Conservation (phyloP, 2,113 vertebrate species). For the Oxygymnocypris stewartii region DNA sequence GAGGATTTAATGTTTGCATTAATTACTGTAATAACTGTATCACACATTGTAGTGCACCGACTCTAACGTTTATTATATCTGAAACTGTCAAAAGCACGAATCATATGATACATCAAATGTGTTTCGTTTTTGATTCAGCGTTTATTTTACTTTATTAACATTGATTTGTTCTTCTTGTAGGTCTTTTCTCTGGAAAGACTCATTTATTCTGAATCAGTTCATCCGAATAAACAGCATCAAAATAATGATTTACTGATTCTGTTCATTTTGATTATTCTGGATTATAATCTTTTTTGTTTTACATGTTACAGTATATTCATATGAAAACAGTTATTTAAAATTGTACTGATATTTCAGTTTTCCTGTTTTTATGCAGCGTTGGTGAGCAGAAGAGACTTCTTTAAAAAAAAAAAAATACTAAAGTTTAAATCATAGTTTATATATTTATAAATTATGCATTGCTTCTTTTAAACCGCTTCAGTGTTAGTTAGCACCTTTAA, state of each 20-base stretch:
- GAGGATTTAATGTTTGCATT: neutral
- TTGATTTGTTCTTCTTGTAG: neutral
- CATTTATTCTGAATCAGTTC: neutral
- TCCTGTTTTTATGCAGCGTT: no score
- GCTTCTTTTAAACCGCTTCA: neutral
- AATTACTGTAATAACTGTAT: neutral
- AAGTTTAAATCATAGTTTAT: no score
- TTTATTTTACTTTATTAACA: neutral
- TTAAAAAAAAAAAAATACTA: no score
- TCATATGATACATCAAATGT: no score
- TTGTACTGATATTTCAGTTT: no score
- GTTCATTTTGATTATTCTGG: no score
- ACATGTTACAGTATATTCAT: neutral
- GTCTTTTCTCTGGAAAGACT: neutral
- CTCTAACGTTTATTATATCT: neutral
- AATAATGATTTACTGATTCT: no score
- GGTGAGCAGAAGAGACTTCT: no score
- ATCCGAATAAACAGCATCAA: no score
- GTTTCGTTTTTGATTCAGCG: neutral
- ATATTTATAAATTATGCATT: neutral
- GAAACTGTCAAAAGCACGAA: no score
- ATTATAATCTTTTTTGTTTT: no score
- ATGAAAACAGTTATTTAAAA: no score
- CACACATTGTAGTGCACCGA: neutral
- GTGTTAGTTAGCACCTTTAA: neutral